Conservation (phyloP, 1,140 invertebrate genomes). For the Octopus sinensis region DNA sequence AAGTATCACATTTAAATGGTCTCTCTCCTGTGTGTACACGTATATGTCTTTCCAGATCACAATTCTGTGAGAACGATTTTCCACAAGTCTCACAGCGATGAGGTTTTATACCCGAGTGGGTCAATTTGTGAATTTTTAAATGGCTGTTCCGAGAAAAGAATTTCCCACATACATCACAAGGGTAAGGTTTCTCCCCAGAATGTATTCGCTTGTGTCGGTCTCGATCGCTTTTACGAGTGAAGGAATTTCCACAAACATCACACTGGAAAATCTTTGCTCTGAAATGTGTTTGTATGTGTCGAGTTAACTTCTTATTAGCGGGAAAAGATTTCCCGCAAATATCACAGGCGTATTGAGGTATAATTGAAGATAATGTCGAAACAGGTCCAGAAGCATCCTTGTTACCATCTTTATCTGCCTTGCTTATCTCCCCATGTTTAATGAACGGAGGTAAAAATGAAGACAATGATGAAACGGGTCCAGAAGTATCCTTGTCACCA, state of each 20-base stretch:
- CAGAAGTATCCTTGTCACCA: too few species aligned
- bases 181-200: slow-evolving; percentile 15
- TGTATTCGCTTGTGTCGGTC: background rate
- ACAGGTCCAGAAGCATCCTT: too few species aligned
- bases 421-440: too few species aligned
- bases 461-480: too few species aligned
- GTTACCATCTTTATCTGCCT: too few species aligned
- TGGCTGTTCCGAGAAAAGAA: slow-evolving; percentile 19
- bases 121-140: slow-evolving; percentile 34
- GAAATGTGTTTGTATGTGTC: slow-evolving; percentile 25
- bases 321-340: background rate
- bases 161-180: slow-evolving; percentile 26
- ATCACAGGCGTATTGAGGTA: background rate
- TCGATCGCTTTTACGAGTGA: background rate
- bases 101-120: slow-evolving; percentile 40
- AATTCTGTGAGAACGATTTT: slow-evolving; percentile 9
- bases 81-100: slow-evolving; percentile 24
- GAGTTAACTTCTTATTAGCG: background rate
- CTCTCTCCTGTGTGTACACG: slow-evolving; percentile 22
- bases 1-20: slow-evolving; percentile 72
- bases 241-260: slow-evolving; percentile 3
- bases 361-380: too few species aligned
- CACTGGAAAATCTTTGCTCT: slow-evolving; percentile 24
- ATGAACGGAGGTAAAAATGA: too few species aligned
- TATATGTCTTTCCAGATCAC: slow-evolving; percentile 22